Base-by-base conservation (phyloP, 2,888 invertebrate species). In the Chesias legatella region DNA sequence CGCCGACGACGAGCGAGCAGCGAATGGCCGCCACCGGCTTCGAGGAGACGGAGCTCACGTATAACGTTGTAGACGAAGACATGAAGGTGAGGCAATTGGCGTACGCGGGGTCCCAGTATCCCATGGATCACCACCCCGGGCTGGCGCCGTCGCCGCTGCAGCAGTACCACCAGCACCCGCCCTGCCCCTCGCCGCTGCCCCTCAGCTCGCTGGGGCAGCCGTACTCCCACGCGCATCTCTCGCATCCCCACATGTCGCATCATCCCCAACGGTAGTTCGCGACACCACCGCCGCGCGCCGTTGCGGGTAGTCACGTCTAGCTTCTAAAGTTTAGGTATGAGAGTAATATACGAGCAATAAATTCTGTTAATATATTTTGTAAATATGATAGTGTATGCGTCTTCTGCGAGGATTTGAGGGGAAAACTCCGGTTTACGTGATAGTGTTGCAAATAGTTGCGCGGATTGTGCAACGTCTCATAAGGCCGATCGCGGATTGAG, bases 21-120 rank as follows among this genome's bases (percentile, higher is more conserved):
- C 91, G 98, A 63, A 98, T 98, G 98, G 97, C 97, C 47, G 98
- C 98, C 51, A 98, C 98, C 41, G 98, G 98, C 65, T 98, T 97
- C 91, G 98, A 98, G 90, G 98, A 98, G 89, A 98, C 98, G 56
- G 98, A 98, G 91, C 93, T 98, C 71, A 97, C 97, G 70, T 98
- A 98, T 92, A 96, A 95, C 91, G 94, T 96, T 85, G 94, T 94
- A 86, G 96, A 96, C 90, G 96, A 96, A 91, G 94, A 97, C 86
- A 94, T 95, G 91, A 96, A 96, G 96, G 96, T 96, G 95, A 96
- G 96, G 90, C 96, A 96, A 93, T 93, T 96, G 93, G 95, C 95
- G 90, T 96, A 95, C 90, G 91, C 91, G 65, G 90, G 91, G 79
- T 92, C 92, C 88, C 92, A 92, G 83, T 91, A 91, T 86, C 92